phyloP scores from a whole-genome alignment of 2,888 invertebrate genomes.

The Mythimna ferrago region DNA sequence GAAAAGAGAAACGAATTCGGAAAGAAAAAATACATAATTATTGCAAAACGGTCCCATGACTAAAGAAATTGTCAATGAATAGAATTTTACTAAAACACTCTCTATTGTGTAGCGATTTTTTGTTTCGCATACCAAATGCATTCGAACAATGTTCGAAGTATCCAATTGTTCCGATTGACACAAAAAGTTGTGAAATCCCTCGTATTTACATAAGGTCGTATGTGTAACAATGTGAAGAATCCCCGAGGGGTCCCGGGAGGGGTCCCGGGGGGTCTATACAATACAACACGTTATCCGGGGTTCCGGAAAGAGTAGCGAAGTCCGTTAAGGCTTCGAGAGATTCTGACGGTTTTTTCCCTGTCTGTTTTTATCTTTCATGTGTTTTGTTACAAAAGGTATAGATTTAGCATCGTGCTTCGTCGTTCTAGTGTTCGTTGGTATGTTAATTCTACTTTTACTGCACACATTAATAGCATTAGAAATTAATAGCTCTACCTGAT shows the following conservation, averaged over 20 bases:
- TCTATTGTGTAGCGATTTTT: slow-evolving; percentile 32
- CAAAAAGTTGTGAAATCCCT: slow-evolving; percentile 44
- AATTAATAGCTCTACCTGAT: too few species aligned
- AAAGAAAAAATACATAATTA: slow-evolving; percentile 1
- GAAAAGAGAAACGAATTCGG: not conserved
- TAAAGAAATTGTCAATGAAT: slow-evolving; percentile 35
- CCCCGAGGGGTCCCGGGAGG: slow-evolving; percentile 1
- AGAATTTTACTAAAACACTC: slow-evolving; percentile 22
- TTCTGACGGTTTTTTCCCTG: not conserved
- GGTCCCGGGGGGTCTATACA: slow-evolving; percentile 22
- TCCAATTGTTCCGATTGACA: slow-evolving; percentile 50
- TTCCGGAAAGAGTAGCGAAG: slow-evolving; percentile 26
- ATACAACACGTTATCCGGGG: slow-evolving; percentile 22
- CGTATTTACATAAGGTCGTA: slow-evolving; percentile 51
- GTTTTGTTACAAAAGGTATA: slow-evolving; percentile 10
- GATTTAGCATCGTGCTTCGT: not conserved
- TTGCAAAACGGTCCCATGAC: not conserved
- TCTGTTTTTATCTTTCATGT: slow-evolving; percentile 23
- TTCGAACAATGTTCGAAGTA: slow-evolving; percentile 42
- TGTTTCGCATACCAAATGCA: slow-evolving; percentile 48
- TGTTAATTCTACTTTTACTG: not conserved
- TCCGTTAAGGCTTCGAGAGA: slow-evolving; percentile 14
- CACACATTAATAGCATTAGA: too few species aligned
- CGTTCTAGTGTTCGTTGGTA: not conserved
- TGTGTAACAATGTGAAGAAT: slow-evolving; percentile 52